phyloP scores from a whole-genome alignment of 1,140 invertebrate species.

The roundworm (Caenorhabditis elegans) region WBcel235 BX284602.5:11696001-11696500 shows the following conservation, averaged over 20 bases:
- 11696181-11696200: neutral
- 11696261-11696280: constrained; percentile 1
- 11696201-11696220: neutral
- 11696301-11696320: constrained; percentile 56
- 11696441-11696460: constrained; percentile 43
- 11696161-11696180: neutral
- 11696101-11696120: no score
- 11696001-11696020: neutral
- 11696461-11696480: constrained; percentile 52
- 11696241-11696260: neutral
- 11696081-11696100: no score
- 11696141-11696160: no score
- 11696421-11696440: constrained; percentile 48
- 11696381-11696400: constrained; percentile 60
- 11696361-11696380: constrained; percentile 54
- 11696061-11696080: no score
- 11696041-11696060: no score
- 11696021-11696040: no score
- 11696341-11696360: constrained; percentile 59
- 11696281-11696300: constrained; percentile 12
- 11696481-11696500: constrained; percentile 72
- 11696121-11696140: no score
- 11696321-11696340: constrained; percentile 61
- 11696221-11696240: neutral
- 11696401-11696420: constrained; percentile 57